Evolutionary conservation across 2,113 vertebrate genomes (phyloP).

Genomic region (Galemys pyrenaicus): DNA sequence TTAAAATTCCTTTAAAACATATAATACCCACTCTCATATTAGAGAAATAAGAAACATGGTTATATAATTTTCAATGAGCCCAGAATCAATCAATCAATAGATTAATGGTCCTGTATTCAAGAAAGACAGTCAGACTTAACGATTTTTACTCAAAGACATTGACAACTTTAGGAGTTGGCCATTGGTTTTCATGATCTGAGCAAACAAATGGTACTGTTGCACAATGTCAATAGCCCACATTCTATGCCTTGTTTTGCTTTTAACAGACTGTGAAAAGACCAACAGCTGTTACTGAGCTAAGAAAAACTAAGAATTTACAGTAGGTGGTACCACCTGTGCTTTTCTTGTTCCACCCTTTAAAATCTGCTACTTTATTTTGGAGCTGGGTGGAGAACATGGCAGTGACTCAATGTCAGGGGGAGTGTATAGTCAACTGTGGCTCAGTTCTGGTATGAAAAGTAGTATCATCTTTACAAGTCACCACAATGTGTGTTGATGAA

Average conservation of each 20-base stretch:
- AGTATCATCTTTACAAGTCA: conserved; percentile 38
- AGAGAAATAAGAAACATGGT: conserved; percentile 54
- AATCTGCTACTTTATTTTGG: conserved; percentile 51
- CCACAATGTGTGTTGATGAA: background rate
- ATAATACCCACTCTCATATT: conserved; percentile 35
- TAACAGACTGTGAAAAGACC: conserved; percentile 72
- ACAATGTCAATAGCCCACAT: conserved; percentile 46
- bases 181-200: conserved; percentile 44
- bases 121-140: background rate
- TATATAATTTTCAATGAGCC: conserved; percentile 37
- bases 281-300: conserved; percentile 75
- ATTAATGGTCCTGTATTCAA: conserved; percentile 6
- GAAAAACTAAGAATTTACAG: conserved; percentile 70
- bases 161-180: conserved; percentile 31
- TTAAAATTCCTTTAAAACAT: conserved; percentile 68
- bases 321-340: conserved; percentile 68
- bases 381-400: conserved; percentile 12
- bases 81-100: conserved; percentile 59
- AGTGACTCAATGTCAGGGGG: conserved; percentile 39
- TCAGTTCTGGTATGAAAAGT: conserved; percentile 45
- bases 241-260: conserved; percentile 71
- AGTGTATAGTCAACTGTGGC: conserved; percentile 12
- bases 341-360: conserved; percentile 61
- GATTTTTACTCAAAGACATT: conserved; percentile 20
- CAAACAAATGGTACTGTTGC: conserved; percentile 62